Evolutionary conservation across 2,113 vertebrate genomes (phyloP).

Genomic region (Typhlomys cinereus): DNA sequence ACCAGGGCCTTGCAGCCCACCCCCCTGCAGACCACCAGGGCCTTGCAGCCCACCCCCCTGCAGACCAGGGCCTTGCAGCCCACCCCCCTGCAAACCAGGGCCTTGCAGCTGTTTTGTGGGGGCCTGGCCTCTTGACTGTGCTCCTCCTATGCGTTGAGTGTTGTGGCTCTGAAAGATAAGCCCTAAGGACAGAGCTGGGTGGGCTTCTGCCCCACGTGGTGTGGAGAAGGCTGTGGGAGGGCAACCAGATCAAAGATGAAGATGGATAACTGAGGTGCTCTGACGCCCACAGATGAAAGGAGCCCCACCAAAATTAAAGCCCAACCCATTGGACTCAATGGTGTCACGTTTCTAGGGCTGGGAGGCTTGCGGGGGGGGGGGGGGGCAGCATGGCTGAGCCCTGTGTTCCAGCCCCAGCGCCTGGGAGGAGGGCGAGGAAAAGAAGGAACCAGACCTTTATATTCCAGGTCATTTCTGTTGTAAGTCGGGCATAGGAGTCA

Average conservation of each 20-base stretch:
- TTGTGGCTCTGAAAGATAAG: neutral
- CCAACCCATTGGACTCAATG: neutral
- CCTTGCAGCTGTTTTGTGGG: neutral
- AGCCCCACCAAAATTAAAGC: neutral
- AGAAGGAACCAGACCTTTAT: no score
- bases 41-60: neutral
- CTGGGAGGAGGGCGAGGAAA: neutral
- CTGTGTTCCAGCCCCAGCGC: neutral
- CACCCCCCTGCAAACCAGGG: no score
- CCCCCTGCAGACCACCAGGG: fast-evolving
- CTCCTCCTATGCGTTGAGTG: neutral
- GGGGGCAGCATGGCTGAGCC: neutral
- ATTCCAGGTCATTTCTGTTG: neutral
- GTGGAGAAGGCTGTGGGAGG: no score
- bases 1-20: neutral
- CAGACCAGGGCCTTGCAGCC: neutral
- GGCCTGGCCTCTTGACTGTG: neutral
- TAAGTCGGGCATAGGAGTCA: no score
- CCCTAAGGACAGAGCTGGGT: neutral
- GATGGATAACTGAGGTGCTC: neutral
- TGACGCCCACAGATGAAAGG: neutral
- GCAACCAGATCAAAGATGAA: neutral
- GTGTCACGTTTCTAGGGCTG: neutral
- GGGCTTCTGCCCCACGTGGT: fast-evolving
- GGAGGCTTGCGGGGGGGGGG: neutral